Conservation (phyloP, 2,797 vertebrate genomes). For the Mormyrops attenuatus region DNA sequence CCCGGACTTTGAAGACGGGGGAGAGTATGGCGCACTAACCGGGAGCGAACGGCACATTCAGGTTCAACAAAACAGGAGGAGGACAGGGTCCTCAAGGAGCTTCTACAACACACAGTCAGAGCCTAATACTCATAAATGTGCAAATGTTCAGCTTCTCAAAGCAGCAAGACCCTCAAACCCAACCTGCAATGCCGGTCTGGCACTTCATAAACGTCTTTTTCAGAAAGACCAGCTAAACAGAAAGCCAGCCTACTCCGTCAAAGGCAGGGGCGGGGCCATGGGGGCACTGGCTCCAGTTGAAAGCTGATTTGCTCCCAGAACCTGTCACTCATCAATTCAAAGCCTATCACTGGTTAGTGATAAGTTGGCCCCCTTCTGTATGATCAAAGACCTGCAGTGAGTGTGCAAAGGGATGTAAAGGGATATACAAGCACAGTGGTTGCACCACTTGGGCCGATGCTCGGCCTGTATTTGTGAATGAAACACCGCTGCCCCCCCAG, state of each 20-base stretch:
- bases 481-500: background rate
- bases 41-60: background rate
- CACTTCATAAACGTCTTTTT: background rate
- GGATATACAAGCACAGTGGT: background rate
- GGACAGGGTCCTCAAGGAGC: background rate
- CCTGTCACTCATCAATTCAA: background rate
- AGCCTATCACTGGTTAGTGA: background rate
- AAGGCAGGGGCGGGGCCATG: background rate
- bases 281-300: background rate
- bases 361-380: background rate
- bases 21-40: constrained; percentile 90
- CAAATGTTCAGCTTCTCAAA: background rate
- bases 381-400: background rate
- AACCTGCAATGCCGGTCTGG: background rate
- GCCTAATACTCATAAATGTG: background rate
- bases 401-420: background rate
- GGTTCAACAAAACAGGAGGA: background rate
- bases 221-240: background rate
- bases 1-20: constrained; percentile 95
- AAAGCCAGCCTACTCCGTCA: background rate
- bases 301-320: background rate
- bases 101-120: background rate
- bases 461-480: background rate
- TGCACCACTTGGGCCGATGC: background rate
- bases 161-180: background rate